Evolutionary conservation across 2,797 vertebrate genomes (phyloP), one percentile per base, ranked within the genome.

Genomic region (Enoplosus armatus): DNA sequence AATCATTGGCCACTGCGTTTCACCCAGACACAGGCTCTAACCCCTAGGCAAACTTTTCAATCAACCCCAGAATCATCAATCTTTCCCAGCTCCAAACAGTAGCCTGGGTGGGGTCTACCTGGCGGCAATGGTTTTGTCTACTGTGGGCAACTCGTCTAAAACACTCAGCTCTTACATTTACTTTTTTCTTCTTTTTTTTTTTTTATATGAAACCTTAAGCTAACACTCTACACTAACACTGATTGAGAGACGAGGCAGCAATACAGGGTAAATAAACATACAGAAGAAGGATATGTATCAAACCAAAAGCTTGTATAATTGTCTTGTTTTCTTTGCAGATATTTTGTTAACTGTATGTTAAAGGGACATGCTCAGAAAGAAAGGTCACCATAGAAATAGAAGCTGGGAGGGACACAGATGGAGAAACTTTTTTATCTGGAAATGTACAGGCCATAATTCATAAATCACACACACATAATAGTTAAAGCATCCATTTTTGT

Each of bases 21-120:
- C 92, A 93, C 91, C 90, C 85, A 92, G 93, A 94, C 92, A 86
- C 86, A 62, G 80, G 77, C 87, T 81, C 85, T 74, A 88, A 93
- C 94, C 95, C 93, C 31, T 63, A 88, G 95, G 95, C 94, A 83
- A 88, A 93, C 92, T 92, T 96, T 96, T 96, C 95, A 95, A 96
- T 96, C 95, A 96, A 93, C 94, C 84, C 35, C 72, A 39, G 77
- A 90, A 89, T 90, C 95, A 95, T 96, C 93, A 94, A 94, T 96
- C 95, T 95, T 92, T 69, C 64, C 22, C 2, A 1, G 79, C 75
- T 77, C 79, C 60, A 80, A 86, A 86, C 84, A 66, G 43, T 50
- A 66, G 78, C 64, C 74, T 45, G 82, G 80, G 82, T 77, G 69
- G 51, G 73, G 48, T 82, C 69, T 80, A 85, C 81, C 90, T 85